phyloP scores from a whole-genome alignment of 2,888 invertebrate genomes.

The Bellardia pandia region DNA sequence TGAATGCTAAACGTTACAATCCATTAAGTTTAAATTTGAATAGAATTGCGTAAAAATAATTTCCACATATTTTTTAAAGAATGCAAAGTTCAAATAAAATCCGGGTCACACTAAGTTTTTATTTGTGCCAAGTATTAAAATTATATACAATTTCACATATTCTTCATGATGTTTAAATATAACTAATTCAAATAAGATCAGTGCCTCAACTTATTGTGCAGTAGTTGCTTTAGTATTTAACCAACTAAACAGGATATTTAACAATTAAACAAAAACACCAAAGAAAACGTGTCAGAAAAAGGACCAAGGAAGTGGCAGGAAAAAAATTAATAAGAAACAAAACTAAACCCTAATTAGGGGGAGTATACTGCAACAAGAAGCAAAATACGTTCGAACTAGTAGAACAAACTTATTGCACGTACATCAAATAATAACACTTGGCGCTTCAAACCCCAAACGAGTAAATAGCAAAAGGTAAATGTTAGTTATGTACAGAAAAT shows the following conservation, averaged over 20 bases:
- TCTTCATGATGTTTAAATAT: too few relatives aligned
- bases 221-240: not conserved
- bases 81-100: too few relatives aligned
- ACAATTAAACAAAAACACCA: not conserved
- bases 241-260: slow-evolving; percentile 19
- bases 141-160: too few relatives aligned
- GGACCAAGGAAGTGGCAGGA: not conserved
- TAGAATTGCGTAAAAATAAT: too few relatives aligned
- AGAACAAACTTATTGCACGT: not conserved
- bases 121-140: too few relatives aligned
- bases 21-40: too few relatives aligned
- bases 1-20: too few relatives aligned
- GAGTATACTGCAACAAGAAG: not conserved
- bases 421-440: slow-evolving; percentile 26
- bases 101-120: too few relatives aligned
- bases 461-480: not conserved
- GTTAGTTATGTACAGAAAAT: slow-evolving; percentile 5
- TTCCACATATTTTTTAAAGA: too few relatives aligned
- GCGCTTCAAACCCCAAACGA: not conserved
- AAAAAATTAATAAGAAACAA: not conserved
- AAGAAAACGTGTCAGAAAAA: slow-evolving; percentile 9
- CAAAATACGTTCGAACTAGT: not conserved
- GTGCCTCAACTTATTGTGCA: not conserved
- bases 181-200: too few relatives aligned
- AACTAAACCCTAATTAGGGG: slow-evolving; percentile 3